Evolutionary conservation across 1,140 invertebrate genomes (phyloP), one percentile per base, ranked within the genome.

Genomic region (Cyrtorhinus lividipennis): DNA sequence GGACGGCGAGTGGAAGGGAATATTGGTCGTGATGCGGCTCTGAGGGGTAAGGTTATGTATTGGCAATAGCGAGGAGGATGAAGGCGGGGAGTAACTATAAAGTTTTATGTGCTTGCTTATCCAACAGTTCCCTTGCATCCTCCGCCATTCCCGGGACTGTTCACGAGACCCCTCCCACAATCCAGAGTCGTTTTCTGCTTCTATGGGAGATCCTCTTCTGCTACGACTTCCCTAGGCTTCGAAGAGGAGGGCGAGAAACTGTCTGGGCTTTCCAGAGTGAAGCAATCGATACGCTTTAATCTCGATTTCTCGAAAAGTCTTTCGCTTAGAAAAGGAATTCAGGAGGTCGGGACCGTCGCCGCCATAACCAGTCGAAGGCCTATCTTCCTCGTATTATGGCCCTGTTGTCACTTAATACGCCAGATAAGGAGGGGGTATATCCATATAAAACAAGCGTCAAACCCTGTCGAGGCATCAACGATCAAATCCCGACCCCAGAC

Each of bases 91-190:
- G 20, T 53, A 38, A 53, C 48, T 53, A 53, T 53, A 53, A 53
- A 53, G 48, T 53, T 53, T 53, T 53, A 53, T 53, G 48, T 53
- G 48, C 8, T 53, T 53, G 48, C 48, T 53, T 53, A 53, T 53
- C 48, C 48, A 53, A 53, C 48, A 53, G 48, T 53, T 53, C 48
- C 20, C 48, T 53, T 53, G 12, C 48, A 53, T 53, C 38, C 48
- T 53, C 20, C 48, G 48, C 48, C 48, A 53, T 53, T 53, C 10
- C 48, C 3, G 48, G 5, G 20, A 44, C 8, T 44, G 8, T n/a
- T 22, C 20, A 12, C 48, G n/a, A 12, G 48, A 53, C 10, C 12
- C 48, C 48, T 10, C 48, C 48, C 12, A 15, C 10, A 20, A 8
- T 38, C 30, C 48, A 53, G 12, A 8, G 8, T 10, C 18, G 48